Evolutionary conservation across 2,797 vertebrate genomes (phyloP).

Genomic region (Enteromius radiatus): DNA sequence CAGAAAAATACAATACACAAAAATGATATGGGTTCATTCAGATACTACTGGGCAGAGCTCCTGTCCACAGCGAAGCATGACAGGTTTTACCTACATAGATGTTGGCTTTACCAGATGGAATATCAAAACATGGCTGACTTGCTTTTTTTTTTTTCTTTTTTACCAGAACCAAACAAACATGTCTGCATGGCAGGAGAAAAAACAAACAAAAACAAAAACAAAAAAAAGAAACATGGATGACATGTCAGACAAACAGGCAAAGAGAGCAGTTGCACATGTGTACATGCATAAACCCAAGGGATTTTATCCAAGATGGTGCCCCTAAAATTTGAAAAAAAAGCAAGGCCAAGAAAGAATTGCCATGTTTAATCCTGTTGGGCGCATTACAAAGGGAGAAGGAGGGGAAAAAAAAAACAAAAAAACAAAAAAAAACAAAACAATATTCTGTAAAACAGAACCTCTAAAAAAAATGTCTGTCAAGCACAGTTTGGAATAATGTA

Average conservation of each 20-base stretch:
- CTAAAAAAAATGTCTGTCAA: conserved; percentile 67
- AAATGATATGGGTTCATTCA: neutral
- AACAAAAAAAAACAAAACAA: conserved; percentile 63
- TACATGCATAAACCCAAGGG: neutral
- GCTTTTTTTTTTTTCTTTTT: too few species aligned
- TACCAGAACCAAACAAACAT: conserved; percentile 34
- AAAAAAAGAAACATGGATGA: neutral
- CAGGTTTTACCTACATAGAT: conserved; percentile 29
- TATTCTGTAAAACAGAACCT: conserved; percentile 52
- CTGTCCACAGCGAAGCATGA: conserved; percentile 14
- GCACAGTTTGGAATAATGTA: conserved; percentile 56
- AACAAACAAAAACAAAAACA: conserved; percentile 9
- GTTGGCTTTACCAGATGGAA: conserved; percentile 38
- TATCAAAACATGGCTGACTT: conserved; percentile 51
- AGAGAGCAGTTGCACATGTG: conserved; percentile 45
- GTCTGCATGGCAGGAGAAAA: conserved; percentile 43
- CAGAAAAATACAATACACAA: neutral
- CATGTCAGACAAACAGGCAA: conserved; percentile 60
- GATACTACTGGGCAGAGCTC: neutral
- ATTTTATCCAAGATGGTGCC: conserved; percentile 11
- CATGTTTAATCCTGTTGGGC: conserved; percentile 54
- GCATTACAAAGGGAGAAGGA: conserved; percentile 46
- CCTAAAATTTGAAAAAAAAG: conserved; percentile 35
- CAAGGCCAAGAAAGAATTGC: conserved; percentile 42
- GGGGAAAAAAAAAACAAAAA: too few species aligned